Evolutionary conservation across 1,140 invertebrate species (phyloP).

Genomic region (Bombus turneri): DNA sequence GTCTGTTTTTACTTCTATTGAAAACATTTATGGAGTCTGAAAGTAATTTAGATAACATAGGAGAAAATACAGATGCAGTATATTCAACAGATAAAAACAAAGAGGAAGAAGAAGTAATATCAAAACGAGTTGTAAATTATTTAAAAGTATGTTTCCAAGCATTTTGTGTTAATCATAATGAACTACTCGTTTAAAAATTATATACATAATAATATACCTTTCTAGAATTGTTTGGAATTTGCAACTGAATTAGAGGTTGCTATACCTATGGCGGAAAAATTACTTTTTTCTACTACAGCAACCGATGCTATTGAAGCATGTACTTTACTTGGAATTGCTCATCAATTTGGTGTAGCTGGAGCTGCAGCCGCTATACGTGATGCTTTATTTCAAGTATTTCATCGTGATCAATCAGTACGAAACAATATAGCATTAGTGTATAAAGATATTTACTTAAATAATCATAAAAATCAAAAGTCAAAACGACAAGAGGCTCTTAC

Average conservation of each 20-base stretch:
- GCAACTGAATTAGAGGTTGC: constrained; percentile 86
- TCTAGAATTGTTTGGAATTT: constrained; percentile 86
- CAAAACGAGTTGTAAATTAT: constrained; percentile 75
- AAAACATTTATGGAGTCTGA: constrained; percentile 79
- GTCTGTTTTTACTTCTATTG: constrained; percentile 73
- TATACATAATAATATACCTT: constrained; percentile 78
- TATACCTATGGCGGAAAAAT: constrained; percentile 87
- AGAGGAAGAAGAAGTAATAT: constrained; percentile 71
- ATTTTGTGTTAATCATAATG: constrained; percentile 71
- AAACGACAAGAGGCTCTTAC: constrained; percentile 69
- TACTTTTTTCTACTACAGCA: constrained; percentile 89
- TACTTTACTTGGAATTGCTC: constrained; percentile 91
- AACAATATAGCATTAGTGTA: constrained; percentile 86
- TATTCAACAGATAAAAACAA: constrained; percentile 12
- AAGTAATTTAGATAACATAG: neutral
- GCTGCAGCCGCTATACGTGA: constrained; percentile 87
- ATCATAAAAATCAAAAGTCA: constrained; percentile 60
- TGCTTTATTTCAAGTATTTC: constrained; percentile 89
- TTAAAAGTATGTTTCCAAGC: constrained; percentile 70
- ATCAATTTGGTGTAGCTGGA: constrained; percentile 89
- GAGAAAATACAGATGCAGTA: constrained; percentile 39
- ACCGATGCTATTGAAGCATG: constrained; percentile 93
- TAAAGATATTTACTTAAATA: constrained; percentile 85
- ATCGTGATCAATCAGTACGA: constrained; percentile 82
- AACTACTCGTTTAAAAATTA: neutral